Evolutionary conservation across 2,888 invertebrate species (phyloP).

Genomic region (Carcina quercana): DNA sequence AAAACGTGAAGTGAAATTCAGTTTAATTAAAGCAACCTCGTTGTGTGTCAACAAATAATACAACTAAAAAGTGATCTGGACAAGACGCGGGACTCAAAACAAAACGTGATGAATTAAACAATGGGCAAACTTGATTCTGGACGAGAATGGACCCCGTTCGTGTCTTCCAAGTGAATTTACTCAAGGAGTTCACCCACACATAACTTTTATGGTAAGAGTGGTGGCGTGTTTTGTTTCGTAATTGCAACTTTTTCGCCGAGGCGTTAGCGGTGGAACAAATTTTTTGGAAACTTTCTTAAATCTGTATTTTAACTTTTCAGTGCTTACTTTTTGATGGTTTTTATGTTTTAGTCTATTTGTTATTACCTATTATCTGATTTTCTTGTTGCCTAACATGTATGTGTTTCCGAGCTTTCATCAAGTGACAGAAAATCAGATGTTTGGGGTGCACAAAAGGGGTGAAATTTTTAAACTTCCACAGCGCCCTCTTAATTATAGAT

Average conservation of each 20-base stretch:
- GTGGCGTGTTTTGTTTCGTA: conserved; percentile 64
- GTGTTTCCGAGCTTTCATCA: too few species aligned
- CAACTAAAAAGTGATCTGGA: conserved; percentile 63
- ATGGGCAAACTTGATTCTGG: conserved; percentile 55
- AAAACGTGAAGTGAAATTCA: conserved; percentile 51
- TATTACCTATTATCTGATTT: too few species aligned
- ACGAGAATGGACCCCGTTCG: conserved; percentile 57
- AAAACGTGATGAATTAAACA: conserved; percentile 65
- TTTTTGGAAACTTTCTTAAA: conserved; percentile 3
- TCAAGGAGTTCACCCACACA: conserved; percentile 63
- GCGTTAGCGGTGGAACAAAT: too few species aligned
- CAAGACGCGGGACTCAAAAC: conserved; percentile 40
- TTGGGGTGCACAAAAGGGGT: too few species aligned
- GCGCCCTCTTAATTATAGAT: too few species aligned
- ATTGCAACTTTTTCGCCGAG: conserved; percentile 36
- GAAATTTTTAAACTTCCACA: too few species aligned
- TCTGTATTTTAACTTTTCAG: too few species aligned
- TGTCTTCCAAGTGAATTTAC: conserved; percentile 44
- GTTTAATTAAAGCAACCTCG: conserved; percentile 50
- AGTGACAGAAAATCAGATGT: too few species aligned
- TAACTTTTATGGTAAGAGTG: conserved; percentile 69
- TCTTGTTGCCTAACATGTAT: too few species aligned
- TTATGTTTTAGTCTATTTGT: too few species aligned
- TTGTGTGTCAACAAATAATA: conserved; percentile 65
- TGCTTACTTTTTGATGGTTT: too few species aligned